These are phyloP conservation scores for Galeruca laticollis DNA, from an alignment of 2,888 invertebrate species.

Conservation along the genomic window DNA sequence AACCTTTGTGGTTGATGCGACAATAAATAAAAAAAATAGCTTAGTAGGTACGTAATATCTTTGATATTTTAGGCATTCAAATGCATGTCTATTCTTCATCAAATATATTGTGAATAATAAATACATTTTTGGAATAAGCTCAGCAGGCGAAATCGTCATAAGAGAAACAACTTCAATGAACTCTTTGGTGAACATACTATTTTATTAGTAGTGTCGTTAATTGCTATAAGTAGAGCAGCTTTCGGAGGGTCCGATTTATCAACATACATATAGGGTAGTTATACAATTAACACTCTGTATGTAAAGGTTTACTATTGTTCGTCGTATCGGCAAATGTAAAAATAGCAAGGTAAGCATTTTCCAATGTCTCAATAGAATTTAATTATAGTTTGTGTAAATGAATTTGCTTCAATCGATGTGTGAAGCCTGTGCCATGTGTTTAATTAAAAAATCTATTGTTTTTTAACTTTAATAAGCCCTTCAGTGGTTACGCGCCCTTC, in stretches of 20 bases:
- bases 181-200: too few relatives aligned
- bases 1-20: too few relatives aligned
- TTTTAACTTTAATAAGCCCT: conserved; percentile 67
- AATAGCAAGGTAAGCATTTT: conserved; percentile 52
- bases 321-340: conserved; percentile 37
- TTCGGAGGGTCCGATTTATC: not conserved
- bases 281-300: not conserved
- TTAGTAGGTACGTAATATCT: too few relatives aligned
- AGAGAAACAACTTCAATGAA: too few relatives aligned
- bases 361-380: conserved; percentile 64
- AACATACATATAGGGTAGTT: not conserved
- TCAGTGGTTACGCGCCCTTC: conserved; percentile 61
- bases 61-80: too few relatives aligned
- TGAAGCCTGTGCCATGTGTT: conserved; percentile 66
- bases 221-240: not conserved
- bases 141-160: too few relatives aligned
- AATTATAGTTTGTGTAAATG: conserved; percentile 65
- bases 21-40: too few relatives aligned
- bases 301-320: not conserved
- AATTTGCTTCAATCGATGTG: conserved; percentile 66
- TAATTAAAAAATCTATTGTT: conserved; percentile 68
- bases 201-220: too few relatives aligned
- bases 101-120: too few relatives aligned
- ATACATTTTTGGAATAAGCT: too few relatives aligned
- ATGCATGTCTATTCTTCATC: too few relatives aligned